Evolutionary conservation across 2,888 invertebrate species (phyloP).

Genomic region (Agapostemon virescens): DNA sequence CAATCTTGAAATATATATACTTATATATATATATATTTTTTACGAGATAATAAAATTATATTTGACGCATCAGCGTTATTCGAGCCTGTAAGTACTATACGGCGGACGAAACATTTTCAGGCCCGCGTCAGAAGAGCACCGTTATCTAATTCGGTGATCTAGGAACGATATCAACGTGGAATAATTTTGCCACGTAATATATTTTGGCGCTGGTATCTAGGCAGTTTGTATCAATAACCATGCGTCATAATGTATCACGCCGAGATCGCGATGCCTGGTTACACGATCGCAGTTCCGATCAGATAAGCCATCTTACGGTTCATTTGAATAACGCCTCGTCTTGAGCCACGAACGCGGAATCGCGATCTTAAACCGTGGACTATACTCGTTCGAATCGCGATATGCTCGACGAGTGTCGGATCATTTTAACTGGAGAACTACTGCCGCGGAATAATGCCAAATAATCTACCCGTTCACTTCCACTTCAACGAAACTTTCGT

Average conservation of each 20-base stretch:
- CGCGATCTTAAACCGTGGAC: background rate
- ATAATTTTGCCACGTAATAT: constrained; percentile 62
- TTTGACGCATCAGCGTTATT: background rate
- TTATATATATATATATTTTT: background rate
- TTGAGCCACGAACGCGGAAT: background rate
- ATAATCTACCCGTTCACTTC: background rate
- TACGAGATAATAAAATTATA: background rate
- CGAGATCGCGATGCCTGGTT: constrained; percentile 14
- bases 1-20: too few species aligned
- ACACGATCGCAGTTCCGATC: constrained; percentile 28
- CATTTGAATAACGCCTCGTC: constrained; percentile 7
- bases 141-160: constrained; percentile 39
- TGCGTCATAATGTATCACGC: constrained; percentile 57
- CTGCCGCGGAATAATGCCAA: background rate
- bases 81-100: background rate
- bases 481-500: background rate
- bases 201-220: constrained; percentile 48
- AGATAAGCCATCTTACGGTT: constrained; percentile 39
- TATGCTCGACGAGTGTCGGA: background rate
- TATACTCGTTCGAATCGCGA: background rate
- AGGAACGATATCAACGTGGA: constrained; percentile 54
- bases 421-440: background rate
- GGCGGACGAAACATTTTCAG: constrained; percentile 4
- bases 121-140: background rate
- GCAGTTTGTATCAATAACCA: constrained; percentile 64